Base-by-base conservation (phyloP, 2,888 invertebrate genomes). In the Formica aserva region DNA sequence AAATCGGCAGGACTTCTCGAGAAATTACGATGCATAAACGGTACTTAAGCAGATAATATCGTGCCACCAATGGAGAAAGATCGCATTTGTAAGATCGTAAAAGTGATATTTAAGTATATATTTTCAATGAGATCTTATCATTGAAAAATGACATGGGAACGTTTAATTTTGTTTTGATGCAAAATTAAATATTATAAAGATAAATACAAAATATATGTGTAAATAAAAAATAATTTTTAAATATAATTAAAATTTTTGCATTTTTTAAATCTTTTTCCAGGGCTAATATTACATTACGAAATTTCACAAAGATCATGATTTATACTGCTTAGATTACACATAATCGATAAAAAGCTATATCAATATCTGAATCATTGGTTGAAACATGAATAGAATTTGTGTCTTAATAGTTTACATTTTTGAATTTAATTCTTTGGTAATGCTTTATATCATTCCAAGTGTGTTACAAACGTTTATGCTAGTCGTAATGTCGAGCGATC, bases 1-100 rank as follows among this genome's bases (percentile, higher is more conserved):
- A 82, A 29, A 48, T 84, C 83, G 83, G 63, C 57, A 65, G 65
- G 57, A 63, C 60, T 55, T 57, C 55, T 83, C 72, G 35, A 63
- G 52, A 66, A 60, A 57, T 65, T 84, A 82, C 35, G 38, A 38
- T 55, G 72, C n/a, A 60, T 48, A 72, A 83, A 72, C 66, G 83
- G 57, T 45, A 48, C 32, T 60, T 26, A 57, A 41, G 11, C 9
- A 41, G 41, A 78, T 78, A 78, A 45, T 13, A 60, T 60, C 63
- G 76, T 0, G 32, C 35, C 63, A 32, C 38, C 26, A 35, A 41
- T 52, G 26, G 29, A 9, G 52, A 41, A n/a, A 22, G 38, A 81
- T 81, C 81, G 74, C 26, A n/a, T 74, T 74, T 72, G 63, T 38
- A 22, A 45, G 52, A 74, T 63, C 63, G 18, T 62, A 32, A 8